Conservation (phyloP, 2,888 invertebrate genomes). For the Drosophila longiperda region DNA sequence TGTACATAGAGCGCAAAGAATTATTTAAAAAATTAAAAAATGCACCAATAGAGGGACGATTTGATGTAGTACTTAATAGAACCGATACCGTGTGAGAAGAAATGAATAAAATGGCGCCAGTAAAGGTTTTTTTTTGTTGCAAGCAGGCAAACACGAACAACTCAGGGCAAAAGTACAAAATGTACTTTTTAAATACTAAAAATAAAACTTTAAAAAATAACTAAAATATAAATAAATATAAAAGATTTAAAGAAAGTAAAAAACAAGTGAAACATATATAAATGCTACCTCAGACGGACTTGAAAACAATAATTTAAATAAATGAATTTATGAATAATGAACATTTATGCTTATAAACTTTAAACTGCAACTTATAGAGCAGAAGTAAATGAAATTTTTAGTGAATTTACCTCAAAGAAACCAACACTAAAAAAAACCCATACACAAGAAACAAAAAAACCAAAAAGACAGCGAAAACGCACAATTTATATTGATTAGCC, state of each 20-base stretch:
- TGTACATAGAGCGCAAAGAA: slow-evolving; percentile 58
- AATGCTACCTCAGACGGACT: slow-evolving; percentile 83
- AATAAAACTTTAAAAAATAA: slow-evolving; percentile 28
- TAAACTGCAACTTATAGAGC: slow-evolving; percentile 45
- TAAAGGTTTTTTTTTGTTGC: slow-evolving; percentile 52
- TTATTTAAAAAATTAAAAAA: slow-evolving; percentile 7
- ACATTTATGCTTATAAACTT: slow-evolving; percentile 49
- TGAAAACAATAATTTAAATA: slow-evolving; percentile 83
- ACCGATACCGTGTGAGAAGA: slow-evolving; percentile 28
- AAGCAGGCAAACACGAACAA: slow-evolving; percentile 72
- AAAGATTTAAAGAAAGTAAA: slow-evolving; percentile 29
- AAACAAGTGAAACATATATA: slow-evolving; percentile 56
- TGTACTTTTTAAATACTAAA: slow-evolving; percentile 70
- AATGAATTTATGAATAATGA: slow-evolving; percentile 67
- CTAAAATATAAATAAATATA: slow-evolving; percentile 35
- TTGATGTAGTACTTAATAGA: slow-evolving; percentile 22
- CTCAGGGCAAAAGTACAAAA: slow-evolving; percentile 86
- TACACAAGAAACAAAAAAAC: slow-evolving; percentile 24
- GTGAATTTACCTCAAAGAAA: slow-evolving; percentile 75
- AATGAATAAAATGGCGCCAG: slow-evolving; percentile 66
- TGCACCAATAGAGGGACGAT: slow-evolving; percentile 23
- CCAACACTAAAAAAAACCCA: slow-evolving; percentile 25
- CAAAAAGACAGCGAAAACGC: slow-evolving; percentile 31
- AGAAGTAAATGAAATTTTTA: slow-evolving; percentile 70
- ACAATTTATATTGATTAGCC: slow-evolving; percentile 50